phyloP scores from a whole-genome alignment of 2,888 invertebrate species.

The Oligia latruncula region DNA sequence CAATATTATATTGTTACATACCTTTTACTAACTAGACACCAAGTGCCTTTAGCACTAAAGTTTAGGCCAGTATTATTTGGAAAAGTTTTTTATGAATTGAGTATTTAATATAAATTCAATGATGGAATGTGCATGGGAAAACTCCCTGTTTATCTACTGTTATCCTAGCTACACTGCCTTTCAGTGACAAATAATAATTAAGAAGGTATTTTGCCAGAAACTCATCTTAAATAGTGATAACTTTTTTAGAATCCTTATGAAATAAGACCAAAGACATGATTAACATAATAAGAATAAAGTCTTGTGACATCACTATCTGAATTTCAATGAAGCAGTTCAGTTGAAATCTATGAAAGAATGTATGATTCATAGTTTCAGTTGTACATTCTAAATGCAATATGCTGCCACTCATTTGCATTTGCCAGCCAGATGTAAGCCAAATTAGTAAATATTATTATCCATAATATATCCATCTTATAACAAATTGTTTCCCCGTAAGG shows the following conservation, averaged over 20 bases:
- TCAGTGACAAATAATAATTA: constrained; percentile 51
- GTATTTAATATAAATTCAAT: constrained; percentile 22
- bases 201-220: constrained; percentile 11
- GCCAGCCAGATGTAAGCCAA: constrained; percentile 25
- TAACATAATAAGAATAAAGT: constrained; percentile 13
- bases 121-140: constrained; percentile 12
- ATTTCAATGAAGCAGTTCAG: constrained; percentile 35
- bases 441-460: constrained; percentile 18
- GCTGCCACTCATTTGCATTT: constrained; percentile 13
- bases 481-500: not conserved
- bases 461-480: not conserved
- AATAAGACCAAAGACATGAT: constrained; percentile 39
- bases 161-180: constrained; percentile 49
- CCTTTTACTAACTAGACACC: constrained; percentile 16
- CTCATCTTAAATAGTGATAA: constrained; percentile 17
- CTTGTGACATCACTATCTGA: constrained; percentile 44
- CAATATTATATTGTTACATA: constrained; percentile 22
- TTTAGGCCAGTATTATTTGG: constrained; percentile 35
- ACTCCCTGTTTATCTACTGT: constrained; percentile 20
- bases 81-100: constrained; percentile 24
- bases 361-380: constrained; percentile 22
- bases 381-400: constrained; percentile 13
- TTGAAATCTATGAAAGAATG: constrained; percentile 25
- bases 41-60: constrained; percentile 57
- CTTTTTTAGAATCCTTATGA: constrained; percentile 11